Conservation (phyloP, 2,888 invertebrate species). For the Unio pictorum region DNA sequence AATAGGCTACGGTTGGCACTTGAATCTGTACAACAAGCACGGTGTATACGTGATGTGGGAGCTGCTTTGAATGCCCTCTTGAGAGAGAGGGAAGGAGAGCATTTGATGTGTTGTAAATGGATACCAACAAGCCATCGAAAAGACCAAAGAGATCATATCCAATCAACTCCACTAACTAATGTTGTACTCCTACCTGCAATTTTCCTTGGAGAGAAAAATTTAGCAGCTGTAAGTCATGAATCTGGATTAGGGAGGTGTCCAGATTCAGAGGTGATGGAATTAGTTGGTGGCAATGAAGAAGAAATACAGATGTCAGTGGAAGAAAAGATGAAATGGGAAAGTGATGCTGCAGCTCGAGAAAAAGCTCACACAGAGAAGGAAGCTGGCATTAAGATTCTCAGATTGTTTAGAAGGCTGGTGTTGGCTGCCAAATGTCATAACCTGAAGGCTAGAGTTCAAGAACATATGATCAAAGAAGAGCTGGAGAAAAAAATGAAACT, state of each 20-base stretch:
- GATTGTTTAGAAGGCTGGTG: not conserved
- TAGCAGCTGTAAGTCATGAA: not conserved
- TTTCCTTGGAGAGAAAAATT: not conserved
- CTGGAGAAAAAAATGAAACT: slow-evolving; percentile 20
- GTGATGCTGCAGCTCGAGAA: not conserved
- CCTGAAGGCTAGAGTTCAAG: slow-evolving; percentile 13
- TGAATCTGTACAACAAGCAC: slow-evolving; percentile 15
- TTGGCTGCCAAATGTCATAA: slow-evolving; percentile 6
- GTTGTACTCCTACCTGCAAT: slow-evolving; percentile 6
- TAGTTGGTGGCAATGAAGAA: not conserved
- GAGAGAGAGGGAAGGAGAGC: slow-evolving; percentile 22
- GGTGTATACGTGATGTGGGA: slow-evolving; percentile 31
- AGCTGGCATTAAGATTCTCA: not conserved
- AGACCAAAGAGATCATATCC: slow-evolving; percentile 6
- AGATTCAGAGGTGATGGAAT: too few species aligned
- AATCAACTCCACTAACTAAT: slow-evolving; percentile 6
- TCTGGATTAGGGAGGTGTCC: not conserved
- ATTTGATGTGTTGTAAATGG: slow-evolving; percentile 33
- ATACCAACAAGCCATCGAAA: not conserved
- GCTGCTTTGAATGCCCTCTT: slow-evolving; percentile 20
- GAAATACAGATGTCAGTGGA: not conserved
- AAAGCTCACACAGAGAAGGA: too few species aligned
- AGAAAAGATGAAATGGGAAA: not conserved
- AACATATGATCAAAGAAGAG: slow-evolving; percentile 24
- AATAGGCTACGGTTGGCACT: slow-evolving; percentile 24